phyloP scores from a whole-genome alignment of 2,888 invertebrate genomes.

The Athalia cordata region DNA sequence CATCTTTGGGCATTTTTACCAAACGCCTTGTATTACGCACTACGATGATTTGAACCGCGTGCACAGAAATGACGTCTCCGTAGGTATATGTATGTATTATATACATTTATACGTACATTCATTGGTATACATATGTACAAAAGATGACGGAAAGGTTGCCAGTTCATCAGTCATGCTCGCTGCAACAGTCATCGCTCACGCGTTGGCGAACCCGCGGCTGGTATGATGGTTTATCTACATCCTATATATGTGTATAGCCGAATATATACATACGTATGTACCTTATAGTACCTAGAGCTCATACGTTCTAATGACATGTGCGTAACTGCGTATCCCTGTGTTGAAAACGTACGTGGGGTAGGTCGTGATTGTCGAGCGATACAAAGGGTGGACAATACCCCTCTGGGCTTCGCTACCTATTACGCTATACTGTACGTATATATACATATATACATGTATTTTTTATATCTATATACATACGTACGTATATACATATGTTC shows the following conservation, averaged over 20 bases:
- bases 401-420: constrained; percentile 59
- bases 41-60: background rate
- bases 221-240: background rate
- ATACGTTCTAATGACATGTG: constrained; percentile 38
- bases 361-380: constrained; percentile 73
- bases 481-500: no score
- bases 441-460: no score
- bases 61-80: background rate
- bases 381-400: constrained; percentile 72
- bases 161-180: constrained; percentile 73
- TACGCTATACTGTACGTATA: constrained; percentile 7
- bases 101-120: background rate
- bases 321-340: constrained; percentile 46
- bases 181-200: constrained; percentile 61
- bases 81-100: background rate
- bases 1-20: no score
- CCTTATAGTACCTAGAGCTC: constrained; percentile 9
- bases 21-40: no score
- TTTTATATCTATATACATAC: no score
- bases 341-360: constrained; percentile 64
- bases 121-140: constrained; percentile 15
- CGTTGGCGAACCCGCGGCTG: constrained; percentile 61
- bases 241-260: background rate
- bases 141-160: constrained; percentile 65
- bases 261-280: constrained; percentile 51